These are phyloP conservation scores for Myripristis murdjan DNA, from an alignment of 2,797 vertebrate genomes.

Conservation along the genomic window DNA sequence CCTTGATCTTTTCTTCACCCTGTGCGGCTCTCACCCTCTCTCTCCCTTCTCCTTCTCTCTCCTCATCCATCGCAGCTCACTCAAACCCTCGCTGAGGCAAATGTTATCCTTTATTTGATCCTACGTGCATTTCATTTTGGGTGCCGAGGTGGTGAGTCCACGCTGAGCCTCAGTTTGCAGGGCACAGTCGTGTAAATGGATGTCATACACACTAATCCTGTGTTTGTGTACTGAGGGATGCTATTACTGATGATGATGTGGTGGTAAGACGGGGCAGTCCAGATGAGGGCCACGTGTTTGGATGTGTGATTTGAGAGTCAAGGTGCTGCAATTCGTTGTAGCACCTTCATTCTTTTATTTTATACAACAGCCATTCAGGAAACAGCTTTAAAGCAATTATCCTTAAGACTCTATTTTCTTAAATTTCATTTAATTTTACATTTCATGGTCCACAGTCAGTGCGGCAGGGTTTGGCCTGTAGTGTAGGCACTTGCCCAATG, in stretches of 20 bases:
- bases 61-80: conserved; percentile 45
- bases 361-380: conserved; percentile 23
- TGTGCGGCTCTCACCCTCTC: conserved; percentile 11
- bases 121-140: conserved; percentile 60
- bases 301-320: conserved; percentile 52
- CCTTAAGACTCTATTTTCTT: too few species aligned
- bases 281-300: conserved; percentile 62
- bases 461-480: too few species aligned
- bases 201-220: conserved; percentile 60
- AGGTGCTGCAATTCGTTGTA: conserved; percentile 28
- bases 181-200: conserved; percentile 55
- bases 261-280: conserved; percentile 37
- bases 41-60: conserved; percentile 22
- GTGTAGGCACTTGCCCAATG: too few species aligned
- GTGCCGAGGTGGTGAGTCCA: conserved; percentile 59
- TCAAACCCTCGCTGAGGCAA: conserved; percentile 33
- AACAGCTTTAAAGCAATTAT: conserved; percentile 9
- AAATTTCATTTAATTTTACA: too few species aligned
- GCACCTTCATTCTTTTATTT: conserved; percentile 21
- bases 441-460: too few species aligned
- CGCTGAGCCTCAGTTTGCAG: conserved; percentile 63
- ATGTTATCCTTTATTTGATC: conserved; percentile 72
- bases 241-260: conserved; percentile 74
- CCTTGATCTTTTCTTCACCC: conserved; percentile 34
- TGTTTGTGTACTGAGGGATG: conserved; percentile 65